These are phyloP conservation scores for Beris chalybata DNA, from an alignment of 2,888 invertebrate genomes.

Conservation along the genomic window DNA sequence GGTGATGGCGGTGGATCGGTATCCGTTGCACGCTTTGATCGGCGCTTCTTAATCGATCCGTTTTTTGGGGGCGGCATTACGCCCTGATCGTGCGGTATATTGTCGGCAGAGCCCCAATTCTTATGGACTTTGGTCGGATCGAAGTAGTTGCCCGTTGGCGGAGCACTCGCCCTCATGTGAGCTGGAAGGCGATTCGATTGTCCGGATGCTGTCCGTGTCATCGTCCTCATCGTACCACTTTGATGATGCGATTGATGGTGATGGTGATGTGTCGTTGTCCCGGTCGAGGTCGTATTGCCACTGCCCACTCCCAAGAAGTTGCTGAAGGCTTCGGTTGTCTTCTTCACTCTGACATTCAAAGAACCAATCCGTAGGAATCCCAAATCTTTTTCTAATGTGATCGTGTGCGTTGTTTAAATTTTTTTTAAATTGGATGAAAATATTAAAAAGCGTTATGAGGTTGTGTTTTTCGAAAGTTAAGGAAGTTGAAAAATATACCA, in stretches of 20 bases:
- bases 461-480: too few species aligned
- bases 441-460: neutral
- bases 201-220: constrained; percentile 13
- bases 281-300: constrained; percentile 55
- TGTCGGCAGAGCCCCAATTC: constrained; percentile 89
- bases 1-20: constrained; percentile 52
- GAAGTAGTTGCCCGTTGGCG: constrained; percentile 53
- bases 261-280: constrained; percentile 54
- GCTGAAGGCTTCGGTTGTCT: constrained; percentile 90
- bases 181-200: constrained; percentile 45
- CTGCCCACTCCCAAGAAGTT: constrained; percentile 81
- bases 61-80: constrained; percentile 76
- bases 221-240: constrained; percentile 39
- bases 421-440: neutral
- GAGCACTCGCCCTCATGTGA: constrained; percentile 46
- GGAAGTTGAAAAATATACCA: neutral
- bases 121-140: constrained; percentile 72
- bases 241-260: constrained; percentile 48
- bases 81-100: constrained; percentile 67
- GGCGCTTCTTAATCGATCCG: constrained; percentile 68
- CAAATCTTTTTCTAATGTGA: constrained; percentile 75
- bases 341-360: constrained; percentile 87
- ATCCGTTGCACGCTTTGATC: constrained; percentile 63
- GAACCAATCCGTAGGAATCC: constrained; percentile 91
- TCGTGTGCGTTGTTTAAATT: neutral